Percentiles rank a stretch among this genome's conserved stretches.
Conservation (phyloP, 2,797 vertebrate genomes). For the Sebastes hopkinsi region DNA sequence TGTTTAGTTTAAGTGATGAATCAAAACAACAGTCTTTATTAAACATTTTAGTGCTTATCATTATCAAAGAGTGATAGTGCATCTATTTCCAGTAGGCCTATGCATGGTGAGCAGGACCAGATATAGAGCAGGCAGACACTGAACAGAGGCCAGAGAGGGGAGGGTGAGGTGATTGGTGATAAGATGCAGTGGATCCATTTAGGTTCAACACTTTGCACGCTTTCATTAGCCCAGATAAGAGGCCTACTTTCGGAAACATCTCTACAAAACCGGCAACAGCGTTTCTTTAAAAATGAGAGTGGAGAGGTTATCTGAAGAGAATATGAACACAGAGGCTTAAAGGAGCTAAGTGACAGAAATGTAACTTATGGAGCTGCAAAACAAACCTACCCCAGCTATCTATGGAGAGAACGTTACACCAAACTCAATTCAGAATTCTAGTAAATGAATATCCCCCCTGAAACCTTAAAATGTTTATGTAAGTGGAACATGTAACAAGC, state of each 20-base stretch:
- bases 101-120: background rate
- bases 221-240: conserved; percentile 72
- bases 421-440: background rate
- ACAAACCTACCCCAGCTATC: background rate
- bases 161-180: conserved; percentile 18
- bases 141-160: conserved; percentile 21
- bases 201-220: conserved; percentile 19
- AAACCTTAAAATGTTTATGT: background rate
- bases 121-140: conserved; percentile 21
- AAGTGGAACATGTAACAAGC: no score
- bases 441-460: background rate
- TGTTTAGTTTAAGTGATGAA: background rate
- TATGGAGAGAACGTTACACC: background rate
- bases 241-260: conserved; percentile 45
- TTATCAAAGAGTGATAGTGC: background rate
- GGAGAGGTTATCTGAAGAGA: background rate
- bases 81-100: background rate
- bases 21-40: background rate
- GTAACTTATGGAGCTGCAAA: background rate
- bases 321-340: background rate
- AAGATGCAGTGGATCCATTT: conserved; percentile 35
- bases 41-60: background rate
- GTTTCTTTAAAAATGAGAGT: conserved; percentile 18
- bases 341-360: background rate
- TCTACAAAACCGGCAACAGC: background rate